phyloP scores from a whole-genome alignment of 2,113 vertebrate species.

The Macrotis lagotis region DNA sequence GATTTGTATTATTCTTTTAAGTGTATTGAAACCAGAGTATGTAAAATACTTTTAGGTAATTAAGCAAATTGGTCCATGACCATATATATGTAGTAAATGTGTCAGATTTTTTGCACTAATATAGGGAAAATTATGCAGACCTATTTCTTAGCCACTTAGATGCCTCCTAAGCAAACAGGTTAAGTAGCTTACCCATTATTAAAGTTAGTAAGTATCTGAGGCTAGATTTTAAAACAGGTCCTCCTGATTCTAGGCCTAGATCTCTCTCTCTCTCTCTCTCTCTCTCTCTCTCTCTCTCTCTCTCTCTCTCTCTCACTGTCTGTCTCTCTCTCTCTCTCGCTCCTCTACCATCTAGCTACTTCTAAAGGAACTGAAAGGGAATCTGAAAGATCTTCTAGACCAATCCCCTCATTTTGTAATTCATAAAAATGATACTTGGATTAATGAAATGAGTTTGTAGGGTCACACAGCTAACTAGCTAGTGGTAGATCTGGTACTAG shows the following conservation, averaged over 20 bases:
- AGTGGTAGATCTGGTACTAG: background rate
- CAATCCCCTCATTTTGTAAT: background rate
- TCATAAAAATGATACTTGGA: background rate
- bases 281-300: too few relatives aligned
- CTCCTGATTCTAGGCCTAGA: background rate
- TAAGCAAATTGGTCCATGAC: background rate
- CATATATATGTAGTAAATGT: background rate
- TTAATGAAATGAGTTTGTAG: background rate
- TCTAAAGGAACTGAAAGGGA: background rate
- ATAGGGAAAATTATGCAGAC: background rate
- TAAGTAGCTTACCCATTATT: background rate
- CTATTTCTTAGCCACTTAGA: background rate
- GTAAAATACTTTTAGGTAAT: constrained; percentile 14
- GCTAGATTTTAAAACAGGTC: background rate
- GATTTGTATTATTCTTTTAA: constrained; percentile 27
- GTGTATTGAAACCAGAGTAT: constrained; percentile 24
- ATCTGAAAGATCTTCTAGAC: background rate
- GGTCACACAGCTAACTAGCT: background rate
- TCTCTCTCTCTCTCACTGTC: too few relatives aligned
- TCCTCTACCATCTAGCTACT: background rate
- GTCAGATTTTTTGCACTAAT: background rate
- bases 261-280: background rate
- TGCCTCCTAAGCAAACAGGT: background rate
- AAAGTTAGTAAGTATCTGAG: background rate
- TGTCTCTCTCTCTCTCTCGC: too few relatives aligned